These are phyloP conservation scores for Arvicanthis niloticus DNA, from an alignment of 2,113 vertebrate species.

Conservation along the genomic window DNA sequence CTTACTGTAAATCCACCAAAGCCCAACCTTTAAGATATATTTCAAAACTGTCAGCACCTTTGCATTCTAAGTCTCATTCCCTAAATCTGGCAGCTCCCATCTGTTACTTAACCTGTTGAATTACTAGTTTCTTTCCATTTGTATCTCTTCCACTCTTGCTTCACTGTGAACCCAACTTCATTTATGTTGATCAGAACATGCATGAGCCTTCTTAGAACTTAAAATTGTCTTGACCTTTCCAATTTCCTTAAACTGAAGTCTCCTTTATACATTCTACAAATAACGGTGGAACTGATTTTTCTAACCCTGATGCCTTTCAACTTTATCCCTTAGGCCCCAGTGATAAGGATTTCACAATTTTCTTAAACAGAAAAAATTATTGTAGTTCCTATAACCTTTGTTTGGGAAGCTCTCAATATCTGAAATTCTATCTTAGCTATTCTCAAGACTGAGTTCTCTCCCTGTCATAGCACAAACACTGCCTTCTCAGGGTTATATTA, in stretches of 20 bases:
- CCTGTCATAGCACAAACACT: neutral
- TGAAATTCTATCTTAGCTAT: neutral
- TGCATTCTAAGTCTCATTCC: neutral
- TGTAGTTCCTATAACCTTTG: neutral
- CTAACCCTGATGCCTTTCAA: neutral
- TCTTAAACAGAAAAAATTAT: neutral
- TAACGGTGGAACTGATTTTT: neutral
- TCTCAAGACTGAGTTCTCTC: neutral
- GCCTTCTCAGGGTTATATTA: neutral
- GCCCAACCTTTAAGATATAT: neutral
- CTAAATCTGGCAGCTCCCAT: neutral
- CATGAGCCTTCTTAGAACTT: neutral
- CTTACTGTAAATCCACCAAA: neutral
- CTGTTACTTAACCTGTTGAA: neutral
- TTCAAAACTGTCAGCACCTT: neutral
- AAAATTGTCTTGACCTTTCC: neutral
- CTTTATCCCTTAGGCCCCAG: neutral
- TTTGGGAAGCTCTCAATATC: neutral
- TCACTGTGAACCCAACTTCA: neutral
- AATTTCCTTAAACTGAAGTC: neutral
- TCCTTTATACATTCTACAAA: neutral
- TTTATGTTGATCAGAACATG: neutral
- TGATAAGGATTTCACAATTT: fast-evolving
- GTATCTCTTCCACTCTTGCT: neutral
- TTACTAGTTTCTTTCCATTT: neutral